phyloP scores from a whole-genome alignment of 2,888 invertebrate genomes.

The Dynastes hyllus region DNA sequence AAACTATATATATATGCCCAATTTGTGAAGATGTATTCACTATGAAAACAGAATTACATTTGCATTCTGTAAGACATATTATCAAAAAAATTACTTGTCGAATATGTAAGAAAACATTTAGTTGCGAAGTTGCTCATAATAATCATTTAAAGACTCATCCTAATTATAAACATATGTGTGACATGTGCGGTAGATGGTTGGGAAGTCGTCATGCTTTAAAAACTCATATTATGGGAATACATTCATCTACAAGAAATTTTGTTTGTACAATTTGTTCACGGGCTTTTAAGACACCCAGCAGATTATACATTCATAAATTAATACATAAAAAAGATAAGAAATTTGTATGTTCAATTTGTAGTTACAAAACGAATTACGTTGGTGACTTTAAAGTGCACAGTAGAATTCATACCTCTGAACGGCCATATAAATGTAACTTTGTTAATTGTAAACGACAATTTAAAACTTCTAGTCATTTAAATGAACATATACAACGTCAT shows the following conservation, averaged over 20 bases:
- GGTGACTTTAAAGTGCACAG: constrained; percentile 61
- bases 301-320: constrained; percentile 57
- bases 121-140: constrained; percentile 55
- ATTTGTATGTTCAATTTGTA: constrained; percentile 59
- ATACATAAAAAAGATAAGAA: constrained; percentile 59
- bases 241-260: constrained; percentile 57
- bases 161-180: constrained; percentile 57
- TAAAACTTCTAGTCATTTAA: constrained; percentile 59
- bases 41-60: constrained; percentile 55
- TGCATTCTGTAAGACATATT: constrained; percentile 58
- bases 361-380: constrained; percentile 58
- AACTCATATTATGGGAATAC: constrained; percentile 59
- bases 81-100: constrained; percentile 57
- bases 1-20: constrained; percentile 59
- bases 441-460: constrained; percentile 59
- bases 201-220: constrained; percentile 59
- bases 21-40: constrained; percentile 60
- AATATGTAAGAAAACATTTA: constrained; percentile 57
- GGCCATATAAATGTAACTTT: constrained; percentile 60
- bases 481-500: constrained; percentile 59
- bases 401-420: constrained; percentile 60
- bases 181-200: constrained; percentile 61
- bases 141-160: constrained; percentile 56
- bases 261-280: constrained; percentile 60
- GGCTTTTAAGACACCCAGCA: constrained; percentile 58